Base-by-base conservation (phyloP, 2,888 invertebrate genomes). In the Zelleria hepariella region DNA sequence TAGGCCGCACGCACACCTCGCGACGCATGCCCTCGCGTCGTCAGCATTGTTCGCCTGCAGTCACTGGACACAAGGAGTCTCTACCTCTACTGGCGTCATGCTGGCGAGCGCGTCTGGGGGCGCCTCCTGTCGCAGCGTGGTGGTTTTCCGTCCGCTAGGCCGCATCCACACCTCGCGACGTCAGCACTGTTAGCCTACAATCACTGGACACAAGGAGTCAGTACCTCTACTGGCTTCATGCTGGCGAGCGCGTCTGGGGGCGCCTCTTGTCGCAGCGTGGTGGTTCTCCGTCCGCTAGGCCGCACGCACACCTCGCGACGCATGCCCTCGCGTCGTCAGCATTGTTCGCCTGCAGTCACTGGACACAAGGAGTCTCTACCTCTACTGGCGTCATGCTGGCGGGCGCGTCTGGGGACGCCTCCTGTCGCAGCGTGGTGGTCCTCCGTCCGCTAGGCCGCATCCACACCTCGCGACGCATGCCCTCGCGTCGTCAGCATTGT, bases 1-100 rank as follows among this genome's bases (percentile, higher is more conserved):
- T 94, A 4, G 95, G 95, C 69, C 94, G 92, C 65, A 96, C 92
- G 97, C 98, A 98, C 65, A 95, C 93, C 32, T 2, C 32, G 2
- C 7, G 32, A 2, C 32, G 2, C 32, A 15, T 3, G 2, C 15
- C 32, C 15, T 3, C 32, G 15, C 10, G 15, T 42, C 10, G 15
- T 15, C 15, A 2, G 15, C 7, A 10, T 10, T 32, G 32, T 32
- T 5, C 7, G 7, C 2, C 32, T 32, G 10, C 10, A n/a, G 32
- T 15, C 15, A 15, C 15, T 42, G 32, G 32, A 15, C 15, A 15
- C 15, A 15, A 3, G n/a, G n/a, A n/a, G n/a, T n/a, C n/a, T n/a
- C n/a, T 77, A 95, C 95, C 91, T 97, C 96, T 10, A 94, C 93
- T 58, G 93, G 91, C 47, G 94, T 91, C 76, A 96, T 89, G 66